phyloP scores from a whole-genome alignment of 1,140 invertebrate species.

The Caenorhabditis elegans region DNA sequence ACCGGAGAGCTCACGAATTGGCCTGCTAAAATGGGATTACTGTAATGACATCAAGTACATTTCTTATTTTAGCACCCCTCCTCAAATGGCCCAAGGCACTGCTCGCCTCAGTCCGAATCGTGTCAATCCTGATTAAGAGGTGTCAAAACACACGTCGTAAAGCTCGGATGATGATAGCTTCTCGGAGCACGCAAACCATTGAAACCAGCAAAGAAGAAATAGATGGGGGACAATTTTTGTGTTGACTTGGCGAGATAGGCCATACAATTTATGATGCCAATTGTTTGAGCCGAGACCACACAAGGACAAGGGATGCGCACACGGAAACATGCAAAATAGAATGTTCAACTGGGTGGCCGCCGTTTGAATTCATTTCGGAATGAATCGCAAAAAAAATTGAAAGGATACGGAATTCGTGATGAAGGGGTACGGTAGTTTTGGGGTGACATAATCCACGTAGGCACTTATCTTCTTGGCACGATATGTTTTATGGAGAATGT shows the following conservation, averaged over 20 bases:
- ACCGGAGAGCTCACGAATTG: no score
- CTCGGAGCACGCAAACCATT: no score
- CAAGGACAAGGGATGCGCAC: not conserved
- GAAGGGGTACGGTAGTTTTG: no score
- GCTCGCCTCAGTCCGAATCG: not conserved
- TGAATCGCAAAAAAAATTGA: no score
- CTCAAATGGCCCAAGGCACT: not conserved
- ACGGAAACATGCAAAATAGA: slow-evolving; percentile 8
- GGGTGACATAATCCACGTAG: no score
- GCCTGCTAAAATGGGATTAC: not conserved
- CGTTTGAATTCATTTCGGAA: no score
- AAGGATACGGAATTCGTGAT: no score
- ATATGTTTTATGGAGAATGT: no score
- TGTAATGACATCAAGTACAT: slow-evolving; percentile 29
- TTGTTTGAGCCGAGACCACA: not conserved
- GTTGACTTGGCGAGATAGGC: not conserved
- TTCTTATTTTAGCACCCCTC: not conserved
- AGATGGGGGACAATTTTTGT: no score
- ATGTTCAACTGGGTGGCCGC: not conserved
- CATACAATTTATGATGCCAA: not conserved
- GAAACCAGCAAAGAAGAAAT: no score
- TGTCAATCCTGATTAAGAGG: slow-evolving; percentile 21
- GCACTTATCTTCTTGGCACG: no score
- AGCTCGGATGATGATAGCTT: no score
- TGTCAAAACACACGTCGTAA: not conserved